A percentile compares a stretch with the other conserved stretches of the same genome.
These are phyloP conservation scores for Chrysolina americana DNA, from an alignment of 2,888 invertebrate species.

Conservation along the genomic window DNA sequence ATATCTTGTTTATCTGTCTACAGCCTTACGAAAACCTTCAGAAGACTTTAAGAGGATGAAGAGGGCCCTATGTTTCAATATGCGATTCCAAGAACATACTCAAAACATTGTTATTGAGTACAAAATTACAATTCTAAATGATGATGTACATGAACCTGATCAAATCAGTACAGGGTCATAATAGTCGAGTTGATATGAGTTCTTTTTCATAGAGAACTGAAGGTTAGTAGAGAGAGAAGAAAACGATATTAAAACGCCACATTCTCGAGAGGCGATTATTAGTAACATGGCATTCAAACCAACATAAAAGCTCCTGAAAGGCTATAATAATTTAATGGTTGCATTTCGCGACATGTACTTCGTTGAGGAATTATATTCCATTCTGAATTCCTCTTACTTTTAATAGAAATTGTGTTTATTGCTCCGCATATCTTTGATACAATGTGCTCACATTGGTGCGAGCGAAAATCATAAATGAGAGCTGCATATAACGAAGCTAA, in stretches of 20 bases:
- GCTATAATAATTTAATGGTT: conserved; percentile 12
- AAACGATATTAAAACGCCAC: background rate
- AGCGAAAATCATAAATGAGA: background rate
- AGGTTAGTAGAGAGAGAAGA: background rate
- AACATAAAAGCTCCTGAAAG: conserved; percentile 1
- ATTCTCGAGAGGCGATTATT: conserved; percentile 8
- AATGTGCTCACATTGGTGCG: background rate
- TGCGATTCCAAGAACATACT: too few relatives aligned
- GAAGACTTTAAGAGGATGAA: too few relatives aligned
- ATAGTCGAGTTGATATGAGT: too few relatives aligned
- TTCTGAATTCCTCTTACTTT: conserved; percentile 6
- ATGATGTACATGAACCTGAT: too few relatives aligned
- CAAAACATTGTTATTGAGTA: too few relatives aligned
- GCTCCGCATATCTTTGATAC: background rate
- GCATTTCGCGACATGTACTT: background rate
- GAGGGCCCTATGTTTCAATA: too few relatives aligned
- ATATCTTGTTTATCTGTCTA: too few relatives aligned
- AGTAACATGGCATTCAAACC: conserved; percentile 4
- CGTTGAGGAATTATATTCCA: conserved; percentile 2
- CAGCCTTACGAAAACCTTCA: too few relatives aligned
- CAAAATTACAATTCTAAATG: too few relatives aligned
- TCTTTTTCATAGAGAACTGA: too few relatives aligned
- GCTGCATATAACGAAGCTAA: too few relatives aligned
- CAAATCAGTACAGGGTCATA: too few relatives aligned
- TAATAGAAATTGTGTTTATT: conserved; percentile 6